Evolutionary conservation across 2,113 vertebrate species (phyloP), one percentile per base, ranked within the genome.

Genomic region (Ceyx melanurus): DNA sequence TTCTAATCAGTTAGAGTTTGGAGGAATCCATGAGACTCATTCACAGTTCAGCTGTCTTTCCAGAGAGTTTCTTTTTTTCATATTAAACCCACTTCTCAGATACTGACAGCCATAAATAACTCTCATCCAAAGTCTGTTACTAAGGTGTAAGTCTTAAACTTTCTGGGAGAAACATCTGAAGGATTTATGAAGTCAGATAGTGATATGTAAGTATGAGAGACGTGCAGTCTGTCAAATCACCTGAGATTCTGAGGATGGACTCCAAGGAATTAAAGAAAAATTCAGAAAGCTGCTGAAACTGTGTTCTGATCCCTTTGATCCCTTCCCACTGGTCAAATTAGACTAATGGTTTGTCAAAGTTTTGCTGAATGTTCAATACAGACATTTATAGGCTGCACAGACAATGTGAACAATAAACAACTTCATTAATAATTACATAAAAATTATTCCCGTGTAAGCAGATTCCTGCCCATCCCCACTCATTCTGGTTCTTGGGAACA

Each of bases 381-480:
- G 26, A 15, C 79, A 76, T 88, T 93, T 82, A 37, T 33, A 43
- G 43, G 46, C 29, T 71, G 51, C 64, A 50, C 40, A 85, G 84
- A 31, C 56, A 75, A 64, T 31, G 43, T 67, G 94, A 95, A 93
- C 75, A 82, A 87, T 88, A 91, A 92, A 93, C 92, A 93, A 35
- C 82, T 93, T 88, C 68, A 94, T 92, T 95, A 94, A 94, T 95
- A 93, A 90, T 93, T 93, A 62, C 62, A 76, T 92, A 48, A 87
- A 94, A 73, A 70, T 83, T 88, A 87, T 79, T 91, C 86, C 65
- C 45, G 4, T 18, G 61, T 72, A 86, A 95, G 91, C 92, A 92
- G 54, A 73, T 76, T 80, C 64, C 60, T 88, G 62, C 48, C n/a
- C 0, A 0, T 66, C 51, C 66, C 9, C 3, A 4, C 35, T 84